A percentile compares a stretch with the other conserved stretches of the same genome.
These are phyloP conservation scores for Trissolcus brochymenae DNA, from an alignment of 2,888 invertebrate species.

Conservation along the genomic window DNA sequence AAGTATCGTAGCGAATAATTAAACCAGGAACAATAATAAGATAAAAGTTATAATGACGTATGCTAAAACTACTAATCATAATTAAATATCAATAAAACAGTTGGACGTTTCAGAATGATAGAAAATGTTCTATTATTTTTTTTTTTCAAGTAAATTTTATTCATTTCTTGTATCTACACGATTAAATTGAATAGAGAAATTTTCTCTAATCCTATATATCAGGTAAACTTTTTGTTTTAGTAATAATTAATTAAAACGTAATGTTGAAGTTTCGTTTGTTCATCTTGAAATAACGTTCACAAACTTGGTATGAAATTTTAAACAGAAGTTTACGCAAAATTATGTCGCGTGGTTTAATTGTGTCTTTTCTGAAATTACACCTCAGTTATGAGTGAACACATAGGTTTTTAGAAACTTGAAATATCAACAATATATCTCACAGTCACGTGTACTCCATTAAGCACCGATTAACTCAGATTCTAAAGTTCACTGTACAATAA, in stretches of 20 bases:
- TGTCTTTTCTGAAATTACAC: slow-evolving; percentile 23
- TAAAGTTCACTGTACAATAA: too few species aligned
- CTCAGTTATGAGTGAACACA: slow-evolving; percentile 42
- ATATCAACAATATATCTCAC: slow-evolving; percentile 32
- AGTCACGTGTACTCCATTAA: slow-evolving; percentile 19
- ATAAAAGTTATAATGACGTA: background rate
- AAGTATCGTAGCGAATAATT: background rate
- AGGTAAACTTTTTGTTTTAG: slow-evolving; percentile 65
- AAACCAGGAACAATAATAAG: background rate
- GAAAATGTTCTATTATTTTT: background rate
- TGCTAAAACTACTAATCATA: background rate
- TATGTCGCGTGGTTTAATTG: background rate
- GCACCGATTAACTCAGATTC: too few species aligned
- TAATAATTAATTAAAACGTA: slow-evolving; percentile 44
- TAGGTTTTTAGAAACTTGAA: slow-evolving; percentile 39
- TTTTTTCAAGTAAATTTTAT: slow-evolving; percentile 61
- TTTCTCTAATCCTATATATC: slow-evolving; percentile 62
- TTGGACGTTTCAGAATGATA: background rate
- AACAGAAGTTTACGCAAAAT: too few species aligned
- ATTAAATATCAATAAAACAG: background rate
- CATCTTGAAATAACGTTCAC: slow-evolving; percentile 24
- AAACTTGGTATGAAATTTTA: slow-evolving; percentile 18
- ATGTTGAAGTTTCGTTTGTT: background rate
- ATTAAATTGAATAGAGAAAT: slow-evolving; percentile 63
- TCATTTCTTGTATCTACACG: slow-evolving; percentile 63